These are phyloP conservation scores for Drosophila mimica DNA, from an alignment of 2,888 invertebrate genomes.

Conservation along the genomic window DNA sequence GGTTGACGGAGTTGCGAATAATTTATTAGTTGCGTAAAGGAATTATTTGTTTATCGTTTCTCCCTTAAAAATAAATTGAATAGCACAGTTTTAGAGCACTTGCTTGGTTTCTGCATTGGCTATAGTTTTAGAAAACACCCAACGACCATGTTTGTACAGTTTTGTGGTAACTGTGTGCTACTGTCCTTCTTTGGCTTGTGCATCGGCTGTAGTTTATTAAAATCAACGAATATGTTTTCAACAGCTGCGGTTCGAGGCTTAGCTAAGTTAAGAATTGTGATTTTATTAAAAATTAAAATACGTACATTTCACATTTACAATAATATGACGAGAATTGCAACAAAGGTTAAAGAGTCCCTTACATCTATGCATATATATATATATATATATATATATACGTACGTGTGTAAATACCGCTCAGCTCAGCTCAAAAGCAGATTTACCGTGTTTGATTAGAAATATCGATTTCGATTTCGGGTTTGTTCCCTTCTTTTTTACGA, in stretches of 20 bases:
- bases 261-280: constrained; percentile 65
- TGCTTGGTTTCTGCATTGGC: background rate
- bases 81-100: background rate
- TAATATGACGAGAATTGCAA: constrained; percentile 80
- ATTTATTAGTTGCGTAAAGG: constrained; percentile 75
- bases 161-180: accelerated
- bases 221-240: background rate
- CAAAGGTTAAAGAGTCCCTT: constrained; percentile 66
- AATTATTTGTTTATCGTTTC: constrained; percentile 66
- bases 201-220: constrained; percentile 8
- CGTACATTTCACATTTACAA: constrained; percentile 72
- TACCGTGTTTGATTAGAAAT: constrained; percentile 58
- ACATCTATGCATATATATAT: constrained; percentile 18
- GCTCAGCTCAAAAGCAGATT: constrained; percentile 23
- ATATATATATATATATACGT: background rate
- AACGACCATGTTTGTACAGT: background rate
- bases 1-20: constrained; percentile 60
- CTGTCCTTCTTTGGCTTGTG: background rate
- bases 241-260: background rate
- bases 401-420: constrained; percentile 20
- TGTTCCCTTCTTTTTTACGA: constrained; percentile 33
- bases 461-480: constrained; percentile 50
- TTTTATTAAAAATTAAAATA: constrained; percentile 65
- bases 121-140: background rate
- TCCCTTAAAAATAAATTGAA: background rate